Conservation (phyloP, 2,113 vertebrate species). For the Tetraodon nigroviridis region DNA sequence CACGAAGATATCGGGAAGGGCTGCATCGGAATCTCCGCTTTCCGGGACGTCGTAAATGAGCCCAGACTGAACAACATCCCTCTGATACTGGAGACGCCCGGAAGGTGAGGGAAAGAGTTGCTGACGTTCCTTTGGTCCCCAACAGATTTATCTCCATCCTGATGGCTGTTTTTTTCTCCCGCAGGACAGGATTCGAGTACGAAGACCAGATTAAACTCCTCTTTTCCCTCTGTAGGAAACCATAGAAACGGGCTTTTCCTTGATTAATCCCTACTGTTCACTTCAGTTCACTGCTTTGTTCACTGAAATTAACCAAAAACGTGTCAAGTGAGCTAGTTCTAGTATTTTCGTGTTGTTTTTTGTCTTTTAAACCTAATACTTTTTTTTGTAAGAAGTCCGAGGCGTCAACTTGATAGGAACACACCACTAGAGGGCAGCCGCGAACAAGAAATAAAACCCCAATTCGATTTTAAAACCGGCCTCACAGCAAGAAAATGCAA, state of each 20-base stretch:
- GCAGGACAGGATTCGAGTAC: conserved; percentile 69
- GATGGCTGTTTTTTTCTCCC: not conserved
- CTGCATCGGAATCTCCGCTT: conserved; percentile 74
- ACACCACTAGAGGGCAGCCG: conserved; percentile 48
- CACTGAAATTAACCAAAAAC: not conserved
- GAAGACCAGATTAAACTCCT: conserved; percentile 71
- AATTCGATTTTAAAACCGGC: not conserved
- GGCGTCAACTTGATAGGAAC: not conserved
- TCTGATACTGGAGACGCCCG: conserved; percentile 77
- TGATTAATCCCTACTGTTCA: not conserved
- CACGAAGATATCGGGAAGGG: conserved; percentile 77
- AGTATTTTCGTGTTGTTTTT: not conserved
- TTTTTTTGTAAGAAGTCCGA: not conserved
- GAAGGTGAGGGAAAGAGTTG: conserved; percentile 56
- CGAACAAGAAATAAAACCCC: conserved; percentile 13
- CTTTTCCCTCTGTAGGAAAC: conserved; percentile 57
- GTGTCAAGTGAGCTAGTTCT: not conserved
- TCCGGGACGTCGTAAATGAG: conserved; percentile 75
- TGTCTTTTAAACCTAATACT: not conserved
- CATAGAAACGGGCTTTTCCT: not conserved
- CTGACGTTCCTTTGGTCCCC: not conserved
- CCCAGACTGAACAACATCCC: conserved; percentile 73
- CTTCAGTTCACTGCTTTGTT: not conserved
- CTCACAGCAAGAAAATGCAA: not conserved
- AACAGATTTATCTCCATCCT: not conserved